Conservation (phyloP, 1,140 invertebrate genomes). For the Cyclina sinensis region DNA sequence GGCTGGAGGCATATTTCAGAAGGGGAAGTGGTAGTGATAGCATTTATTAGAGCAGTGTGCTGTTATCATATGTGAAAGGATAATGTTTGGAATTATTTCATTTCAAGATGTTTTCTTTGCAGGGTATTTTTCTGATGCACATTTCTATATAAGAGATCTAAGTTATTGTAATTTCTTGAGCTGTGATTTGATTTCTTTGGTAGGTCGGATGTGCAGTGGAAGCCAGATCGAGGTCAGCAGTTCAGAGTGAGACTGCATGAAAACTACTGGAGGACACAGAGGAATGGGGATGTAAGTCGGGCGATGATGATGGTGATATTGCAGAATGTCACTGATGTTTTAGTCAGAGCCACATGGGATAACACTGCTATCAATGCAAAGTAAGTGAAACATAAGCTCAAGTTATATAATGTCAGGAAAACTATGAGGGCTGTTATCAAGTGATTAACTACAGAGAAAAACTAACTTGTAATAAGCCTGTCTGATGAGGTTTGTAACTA, state of each 20-base stretch:
- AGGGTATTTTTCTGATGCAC: too few species aligned
- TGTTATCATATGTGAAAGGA: background rate
- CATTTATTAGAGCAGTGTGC: too few species aligned
- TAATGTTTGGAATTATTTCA: background rate
- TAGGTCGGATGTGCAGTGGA: conserved; percentile 51
- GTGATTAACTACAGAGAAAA: too few species aligned
- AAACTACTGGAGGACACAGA: conserved; percentile 80
- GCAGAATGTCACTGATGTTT: conserved; percentile 93
- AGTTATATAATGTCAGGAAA: too few species aligned
- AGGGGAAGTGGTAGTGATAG: too few species aligned
- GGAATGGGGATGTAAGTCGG: conserved; percentile 89
- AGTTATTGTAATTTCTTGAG: too few species aligned
- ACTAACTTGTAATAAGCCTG: too few species aligned
- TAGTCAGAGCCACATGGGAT: conserved; percentile 89
- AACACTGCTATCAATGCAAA: conserved; percentile 74
- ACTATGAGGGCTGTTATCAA: too few species aligned
- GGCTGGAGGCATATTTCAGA: too few species aligned
- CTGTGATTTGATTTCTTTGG: too few species aligned
- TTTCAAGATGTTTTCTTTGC: background rate
- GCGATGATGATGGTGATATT: conserved; percentile 96
- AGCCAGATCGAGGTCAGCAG: conserved; percentile 7
- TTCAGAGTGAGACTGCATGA: conserved; percentile 88
- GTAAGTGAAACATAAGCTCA: conserved; percentile 75
- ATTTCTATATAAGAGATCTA: too few species aligned
- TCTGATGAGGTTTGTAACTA: background rate